These are phyloP conservation scores for Eupithecia vulgata DNA, from an alignment of 2,888 invertebrate species.

Conservation along the genomic window DNA sequence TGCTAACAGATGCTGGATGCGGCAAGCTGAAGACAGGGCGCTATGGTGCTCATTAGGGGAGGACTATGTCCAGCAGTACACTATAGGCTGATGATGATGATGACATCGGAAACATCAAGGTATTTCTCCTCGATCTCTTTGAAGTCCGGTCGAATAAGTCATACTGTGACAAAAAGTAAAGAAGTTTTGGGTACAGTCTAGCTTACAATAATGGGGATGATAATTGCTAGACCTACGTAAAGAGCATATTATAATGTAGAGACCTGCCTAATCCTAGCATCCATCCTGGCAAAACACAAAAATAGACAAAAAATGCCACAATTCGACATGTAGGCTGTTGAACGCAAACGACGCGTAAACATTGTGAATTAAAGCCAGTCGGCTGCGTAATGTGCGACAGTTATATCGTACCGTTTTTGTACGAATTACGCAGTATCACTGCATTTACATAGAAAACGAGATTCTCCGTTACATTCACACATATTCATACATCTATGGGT, in stretches of 20 bases:
- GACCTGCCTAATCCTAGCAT: background rate
- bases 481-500: background rate
- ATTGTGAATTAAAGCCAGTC: slow-evolving; percentile 68
- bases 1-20: too few species aligned
- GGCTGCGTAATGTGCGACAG: slow-evolving; percentile 61
- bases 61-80: too few species aligned
- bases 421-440: slow-evolving; percentile 33
- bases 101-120: too few species aligned
- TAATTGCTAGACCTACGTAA: background rate
- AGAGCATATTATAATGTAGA: background rate
- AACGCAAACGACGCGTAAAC: slow-evolving; percentile 69
- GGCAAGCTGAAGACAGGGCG: too few species aligned
- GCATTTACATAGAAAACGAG: slow-evolving; percentile 18
- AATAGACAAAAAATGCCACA: slow-evolving; percentile 54
- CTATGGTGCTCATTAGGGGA: too few species aligned
- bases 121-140: too few species aligned
- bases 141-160: too few species aligned
- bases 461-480: background rate
- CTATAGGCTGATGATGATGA: too few species aligned
- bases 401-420: slow-evolving; percentile 48
- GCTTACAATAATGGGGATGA: background rate
- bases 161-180: background rate
- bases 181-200: background rate
- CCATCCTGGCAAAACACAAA: slow-evolving; percentile 21
- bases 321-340: slow-evolving; percentile 63